Conservation (phyloP, 2,113 vertebrate genomes). For the Scolopax mira region DNA sequence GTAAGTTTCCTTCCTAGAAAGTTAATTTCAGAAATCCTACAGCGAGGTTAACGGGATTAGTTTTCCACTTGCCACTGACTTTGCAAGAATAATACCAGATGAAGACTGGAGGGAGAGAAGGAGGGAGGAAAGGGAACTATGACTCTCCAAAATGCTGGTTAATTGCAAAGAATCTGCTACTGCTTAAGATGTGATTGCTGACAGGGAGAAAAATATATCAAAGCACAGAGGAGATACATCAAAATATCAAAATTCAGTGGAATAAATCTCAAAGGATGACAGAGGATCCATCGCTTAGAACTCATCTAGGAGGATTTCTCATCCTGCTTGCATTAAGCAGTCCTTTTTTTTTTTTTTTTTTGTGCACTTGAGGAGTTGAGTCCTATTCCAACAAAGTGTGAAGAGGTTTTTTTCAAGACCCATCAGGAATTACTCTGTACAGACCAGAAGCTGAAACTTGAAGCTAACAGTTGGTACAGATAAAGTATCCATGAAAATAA, state of each 20-base stretch:
- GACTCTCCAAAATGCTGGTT: constrained; percentile 56
- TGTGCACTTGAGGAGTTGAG: background rate
- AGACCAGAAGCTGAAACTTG: background rate
- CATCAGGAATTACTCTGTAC: background rate
- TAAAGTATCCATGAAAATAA: background rate
- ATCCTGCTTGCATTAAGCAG: background rate
- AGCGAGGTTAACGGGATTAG: constrained; percentile 20
- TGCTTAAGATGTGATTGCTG: constrained; percentile 55
- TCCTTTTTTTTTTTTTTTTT: background rate
- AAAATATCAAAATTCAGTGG: constrained; percentile 31
- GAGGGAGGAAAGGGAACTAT: constrained; percentile 17
- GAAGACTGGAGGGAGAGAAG: background rate
- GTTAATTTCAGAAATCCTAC: constrained; percentile 52
- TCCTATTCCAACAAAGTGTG: background rate
- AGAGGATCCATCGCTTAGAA: background rate
- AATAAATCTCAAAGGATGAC: background rate
- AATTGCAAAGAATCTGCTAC: constrained; percentile 49
- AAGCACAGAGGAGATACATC: constrained; percentile 29
- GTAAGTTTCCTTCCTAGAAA: constrained; percentile 36
- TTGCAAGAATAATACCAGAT: constrained; percentile 28
- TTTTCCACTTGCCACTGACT: constrained; percentile 14
- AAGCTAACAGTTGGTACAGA: background rate
- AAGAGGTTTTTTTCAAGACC: background rate
- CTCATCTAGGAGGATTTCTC: background rate
- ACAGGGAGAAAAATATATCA: constrained; percentile 56